phyloP scores from a whole-genome alignment of 2,797 vertebrate genomes.

The Oreochromis mossambicus region DNA sequence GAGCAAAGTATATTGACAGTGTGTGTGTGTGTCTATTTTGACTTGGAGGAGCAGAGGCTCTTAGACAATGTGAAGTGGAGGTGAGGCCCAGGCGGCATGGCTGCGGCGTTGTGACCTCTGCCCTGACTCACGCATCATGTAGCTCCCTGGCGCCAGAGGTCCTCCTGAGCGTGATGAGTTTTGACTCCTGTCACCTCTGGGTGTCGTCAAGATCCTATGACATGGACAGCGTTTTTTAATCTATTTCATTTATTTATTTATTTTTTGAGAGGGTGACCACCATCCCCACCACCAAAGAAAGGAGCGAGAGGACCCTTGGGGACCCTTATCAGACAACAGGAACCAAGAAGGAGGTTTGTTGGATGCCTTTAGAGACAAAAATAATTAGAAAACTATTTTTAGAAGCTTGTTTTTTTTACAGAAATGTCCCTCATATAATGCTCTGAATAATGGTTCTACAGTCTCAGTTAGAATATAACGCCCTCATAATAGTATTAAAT shows the following conservation, averaged over 20 bases:
- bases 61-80: slow-evolving; percentile 75
- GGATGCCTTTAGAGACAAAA: not conserved
- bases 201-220: slow-evolving; percentile 78
- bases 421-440: not conserved
- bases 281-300: slow-evolving; percentile 1
- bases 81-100: slow-evolving; percentile 78
- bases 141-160: slow-evolving; percentile 76
- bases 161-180: slow-evolving; percentile 82
- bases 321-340: not conserved
- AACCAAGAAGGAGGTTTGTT: not conserved
- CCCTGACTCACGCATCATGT: slow-evolving; percentile 83
- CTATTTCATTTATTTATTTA: not conserved
- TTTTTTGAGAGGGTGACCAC: slow-evolving; percentile 28
- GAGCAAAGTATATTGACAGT: slow-evolving; percentile 65
- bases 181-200: slow-evolving; percentile 88
- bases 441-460: not conserved
- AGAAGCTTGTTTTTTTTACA: not conserved
- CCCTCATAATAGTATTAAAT: not conserved
- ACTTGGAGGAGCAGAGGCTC: slow-evolving; percentile 40
- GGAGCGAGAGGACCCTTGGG: not conserved
- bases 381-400: not conserved
- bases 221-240: slow-evolving; percentile 25
- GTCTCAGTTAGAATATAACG: not conserved
- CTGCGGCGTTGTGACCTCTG: slow-evolving; percentile 77
- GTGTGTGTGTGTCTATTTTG: not conserved